phyloP scores from a whole-genome alignment of 2,888 invertebrate genomes.

The Lycia hirtaria region DNA sequence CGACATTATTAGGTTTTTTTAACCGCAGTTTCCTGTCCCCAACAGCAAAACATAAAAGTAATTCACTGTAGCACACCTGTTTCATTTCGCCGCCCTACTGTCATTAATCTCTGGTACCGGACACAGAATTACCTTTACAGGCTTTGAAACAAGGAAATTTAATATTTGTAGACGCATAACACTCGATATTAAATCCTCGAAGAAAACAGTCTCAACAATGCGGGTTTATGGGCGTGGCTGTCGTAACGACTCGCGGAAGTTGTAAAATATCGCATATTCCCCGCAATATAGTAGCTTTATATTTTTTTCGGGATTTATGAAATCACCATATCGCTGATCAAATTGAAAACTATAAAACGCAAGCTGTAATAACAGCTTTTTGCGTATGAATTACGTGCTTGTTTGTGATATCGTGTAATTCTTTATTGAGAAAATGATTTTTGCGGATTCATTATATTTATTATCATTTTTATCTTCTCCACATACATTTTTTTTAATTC shows the following conservation, averaged over 20 bases:
- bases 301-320: slow-evolving; percentile 30
- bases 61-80: slow-evolving; percentile 32
- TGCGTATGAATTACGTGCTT: not conserved
- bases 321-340: slow-evolving; percentile 24
- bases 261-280: slow-evolving; percentile 29
- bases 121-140: slow-evolving; percentile 26
- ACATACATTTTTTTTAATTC: too few relatives aligned
- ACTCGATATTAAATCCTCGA: slow-evolving; percentile 31
- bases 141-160: slow-evolving; percentile 24
- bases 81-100: slow-evolving; percentile 27
- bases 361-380: not conserved
- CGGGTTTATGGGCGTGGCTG: slow-evolving; percentile 18
- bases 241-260: slow-evolving; percentile 26
- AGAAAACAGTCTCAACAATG: slow-evolving; percentile 26
- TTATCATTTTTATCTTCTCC: too few relatives aligned
- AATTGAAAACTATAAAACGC: slow-evolving; percentile 23
- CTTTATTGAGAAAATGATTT: too few relatives aligned
- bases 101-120: slow-evolving; percentile 28
- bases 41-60: slow-evolving; percentile 30
- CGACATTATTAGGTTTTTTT: slow-evolving; percentile 21
- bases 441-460: too few relatives aligned
- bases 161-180: slow-evolving; percentile 22
- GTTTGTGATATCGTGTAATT: not conserved
- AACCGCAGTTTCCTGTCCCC: slow-evolving; percentile 25
- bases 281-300: slow-evolving; percentile 24